A percentile compares a stretch with the other conserved stretches of the same genome.
Conservation (phyloP, 2,797 vertebrate genomes). For the Percopsis omiscomaycus region DNA sequence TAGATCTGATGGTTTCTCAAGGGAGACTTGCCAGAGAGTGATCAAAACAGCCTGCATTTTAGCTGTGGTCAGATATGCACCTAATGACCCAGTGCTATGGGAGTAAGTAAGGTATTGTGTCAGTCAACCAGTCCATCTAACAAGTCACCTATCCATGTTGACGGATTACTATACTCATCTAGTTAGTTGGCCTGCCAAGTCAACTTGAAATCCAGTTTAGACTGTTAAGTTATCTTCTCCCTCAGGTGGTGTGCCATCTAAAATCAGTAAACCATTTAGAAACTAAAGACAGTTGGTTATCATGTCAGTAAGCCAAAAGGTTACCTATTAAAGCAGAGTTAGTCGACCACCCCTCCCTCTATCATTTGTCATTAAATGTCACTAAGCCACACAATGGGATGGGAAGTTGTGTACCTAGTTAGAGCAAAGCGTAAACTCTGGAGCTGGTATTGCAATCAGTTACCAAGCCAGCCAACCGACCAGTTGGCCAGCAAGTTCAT, state of each 20-base stretch:
- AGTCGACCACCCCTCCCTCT: neutral
- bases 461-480: constrained; percentile 9
- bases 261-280: constrained; percentile 7
- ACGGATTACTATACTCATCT: neutral
- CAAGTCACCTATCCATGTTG: neutral
- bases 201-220: neutral
- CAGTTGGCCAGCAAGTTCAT: constrained; percentile 21
- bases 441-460: neutral
- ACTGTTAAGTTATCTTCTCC: neutral
- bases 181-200: constrained; percentile 6
- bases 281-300: too few species aligned
- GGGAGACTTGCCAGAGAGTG: constrained; percentile 40
- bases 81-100: constrained; percentile 46
- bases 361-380: too few species aligned
- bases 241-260: neutral
- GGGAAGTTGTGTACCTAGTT: too few species aligned
- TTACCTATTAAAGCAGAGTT: neutral
- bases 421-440: too few species aligned
- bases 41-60: constrained; percentile 30
- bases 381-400: too few species aligned
- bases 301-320: neutral
- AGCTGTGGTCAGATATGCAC: constrained; percentile 50
- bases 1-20: constrained; percentile 47
- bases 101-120: constrained; percentile 1
- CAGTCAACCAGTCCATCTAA: constrained; percentile 19